Evolutionary conservation across 2,888 invertebrate species (phyloP).

Genomic region (Meta bourneti): DNA sequence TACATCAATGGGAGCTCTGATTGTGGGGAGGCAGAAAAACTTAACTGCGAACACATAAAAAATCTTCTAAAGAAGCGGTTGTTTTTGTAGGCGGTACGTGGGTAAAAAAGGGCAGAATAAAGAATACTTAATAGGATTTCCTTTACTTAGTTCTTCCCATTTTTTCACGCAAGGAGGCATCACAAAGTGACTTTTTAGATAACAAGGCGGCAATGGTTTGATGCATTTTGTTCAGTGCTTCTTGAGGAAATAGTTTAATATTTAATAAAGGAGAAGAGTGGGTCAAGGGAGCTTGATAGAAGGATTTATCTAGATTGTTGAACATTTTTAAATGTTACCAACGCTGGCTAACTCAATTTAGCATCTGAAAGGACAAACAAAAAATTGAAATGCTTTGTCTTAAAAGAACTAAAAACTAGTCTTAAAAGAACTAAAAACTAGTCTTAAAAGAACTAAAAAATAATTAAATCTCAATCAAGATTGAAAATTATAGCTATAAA

Average conservation of each 20-base stretch:
- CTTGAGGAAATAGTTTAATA: background rate
- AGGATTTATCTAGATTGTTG: background rate
- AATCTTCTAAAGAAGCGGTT: slow-evolving; percentile 3
- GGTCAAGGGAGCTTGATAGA: background rate
- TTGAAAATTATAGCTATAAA: too few relatives aligned
- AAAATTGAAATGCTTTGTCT: background rate
- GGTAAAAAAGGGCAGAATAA: background rate
- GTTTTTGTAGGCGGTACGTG: background rate
- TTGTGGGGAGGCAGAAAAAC: slow-evolving; percentile 8
- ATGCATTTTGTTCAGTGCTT: slow-evolving; percentile 1
- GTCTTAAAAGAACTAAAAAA: background rate
- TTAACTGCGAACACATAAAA: slow-evolving; percentile 5
- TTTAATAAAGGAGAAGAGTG: background rate
- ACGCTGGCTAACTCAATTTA: background rate
- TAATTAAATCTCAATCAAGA: too few relatives aligned
- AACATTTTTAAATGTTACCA: background rate
- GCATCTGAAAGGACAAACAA: background rate
- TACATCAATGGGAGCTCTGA: slow-evolving; percentile 29
- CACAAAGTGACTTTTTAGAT: slow-evolving; percentile 9
- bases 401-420: background rate
- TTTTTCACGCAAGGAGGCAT: background rate
- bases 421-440: too few relatives aligned
- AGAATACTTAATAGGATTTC: slow-evolving; percentile 13
- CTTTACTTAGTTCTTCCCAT: background rate
- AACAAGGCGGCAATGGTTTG: background rate